These are phyloP conservation scores for Ploceus nigricollis DNA, from an alignment of 2,113 vertebrate species.

Conservation along the genomic window DNA sequence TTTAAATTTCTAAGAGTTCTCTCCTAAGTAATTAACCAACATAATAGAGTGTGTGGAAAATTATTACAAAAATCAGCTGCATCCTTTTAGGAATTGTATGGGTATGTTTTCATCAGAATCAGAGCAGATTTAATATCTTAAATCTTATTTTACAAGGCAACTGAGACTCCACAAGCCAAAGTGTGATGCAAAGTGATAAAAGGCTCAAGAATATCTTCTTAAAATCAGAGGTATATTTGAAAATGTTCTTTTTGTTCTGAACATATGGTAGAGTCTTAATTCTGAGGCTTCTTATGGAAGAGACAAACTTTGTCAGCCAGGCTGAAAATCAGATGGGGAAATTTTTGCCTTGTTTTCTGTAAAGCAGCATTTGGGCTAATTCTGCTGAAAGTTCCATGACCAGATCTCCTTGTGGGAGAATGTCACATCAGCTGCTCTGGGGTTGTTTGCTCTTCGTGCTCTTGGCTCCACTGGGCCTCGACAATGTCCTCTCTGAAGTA, in stretches of 20 bases:
- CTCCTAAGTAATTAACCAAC: neutral
- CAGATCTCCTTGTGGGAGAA: neutral
- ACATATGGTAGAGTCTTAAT: neutral
- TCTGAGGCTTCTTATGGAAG: neutral
- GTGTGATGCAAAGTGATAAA: neutral
- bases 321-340: no score
- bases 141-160: neutral
- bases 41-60: neutral
- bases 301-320: neutral
- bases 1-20: neutral
- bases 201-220: neutral
- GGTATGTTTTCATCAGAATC: neutral
- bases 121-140: neutral
- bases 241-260: neutral
- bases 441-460: accelerated
- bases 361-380: neutral
- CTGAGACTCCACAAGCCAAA: neutral
- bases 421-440: neutral
- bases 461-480: accelerated
- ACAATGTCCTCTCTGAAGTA: neutral
- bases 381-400: neutral
- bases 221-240: neutral
- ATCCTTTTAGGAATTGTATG: neutral
- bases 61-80: neutral
- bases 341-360: neutral